These are phyloP conservation scores for Pseudococcus jackbeardsleyi DNA, from an alignment of 2,888 invertebrate genomes.

Conservation along the genomic window DNA sequence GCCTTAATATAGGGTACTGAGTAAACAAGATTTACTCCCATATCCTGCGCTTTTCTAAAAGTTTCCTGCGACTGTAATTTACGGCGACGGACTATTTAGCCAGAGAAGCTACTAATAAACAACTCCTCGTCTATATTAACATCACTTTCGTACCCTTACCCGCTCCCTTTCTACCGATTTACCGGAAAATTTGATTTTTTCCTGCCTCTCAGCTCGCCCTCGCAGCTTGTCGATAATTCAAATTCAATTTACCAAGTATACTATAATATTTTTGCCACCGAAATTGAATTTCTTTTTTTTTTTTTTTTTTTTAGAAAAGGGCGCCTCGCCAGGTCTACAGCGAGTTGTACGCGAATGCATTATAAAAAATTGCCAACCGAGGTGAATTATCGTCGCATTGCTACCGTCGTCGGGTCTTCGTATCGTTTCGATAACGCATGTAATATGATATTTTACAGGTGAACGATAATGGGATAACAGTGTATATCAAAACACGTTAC, in stretches of 20 bases:
- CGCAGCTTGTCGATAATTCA: slow-evolving; percentile 14
- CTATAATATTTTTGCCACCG: neutral
- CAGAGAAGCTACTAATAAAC: slow-evolving; percentile 25
- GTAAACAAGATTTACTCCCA: slow-evolving; percentile 58
- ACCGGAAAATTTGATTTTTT: slow-evolving; percentile 8
- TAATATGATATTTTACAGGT: slow-evolving; percentile 40
- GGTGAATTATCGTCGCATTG: slow-evolving; percentile 6
- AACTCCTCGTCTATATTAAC: neutral
- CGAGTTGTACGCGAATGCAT: neutral
- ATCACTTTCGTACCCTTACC: neutral
- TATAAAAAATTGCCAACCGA: slow-evolving; percentile 25
- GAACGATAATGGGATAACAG: slow-evolving; percentile 27
- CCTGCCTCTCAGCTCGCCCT: neutral
- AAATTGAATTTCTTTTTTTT: slow-evolving; percentile 11
- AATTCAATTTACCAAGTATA: slow-evolving; percentile 11
- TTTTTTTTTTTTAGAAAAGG: neutral
- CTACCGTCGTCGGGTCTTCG: neutral
- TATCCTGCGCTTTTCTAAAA: slow-evolving; percentile 50
- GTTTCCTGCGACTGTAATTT: slow-evolving; percentile 25
- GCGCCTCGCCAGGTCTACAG: neutral
- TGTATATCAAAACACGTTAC: slow-evolving; percentile 9
- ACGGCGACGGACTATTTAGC: neutral
- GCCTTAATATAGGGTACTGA: slow-evolving; percentile 43
- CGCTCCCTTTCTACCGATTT: neutral
- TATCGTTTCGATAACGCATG: slow-evolving; percentile 20